A percentile compares a stretch with the other conserved stretches of the same genome.
phyloP scores from a whole-genome alignment of 2,888 invertebrate genomes.

The Chesias legatella region DNA sequence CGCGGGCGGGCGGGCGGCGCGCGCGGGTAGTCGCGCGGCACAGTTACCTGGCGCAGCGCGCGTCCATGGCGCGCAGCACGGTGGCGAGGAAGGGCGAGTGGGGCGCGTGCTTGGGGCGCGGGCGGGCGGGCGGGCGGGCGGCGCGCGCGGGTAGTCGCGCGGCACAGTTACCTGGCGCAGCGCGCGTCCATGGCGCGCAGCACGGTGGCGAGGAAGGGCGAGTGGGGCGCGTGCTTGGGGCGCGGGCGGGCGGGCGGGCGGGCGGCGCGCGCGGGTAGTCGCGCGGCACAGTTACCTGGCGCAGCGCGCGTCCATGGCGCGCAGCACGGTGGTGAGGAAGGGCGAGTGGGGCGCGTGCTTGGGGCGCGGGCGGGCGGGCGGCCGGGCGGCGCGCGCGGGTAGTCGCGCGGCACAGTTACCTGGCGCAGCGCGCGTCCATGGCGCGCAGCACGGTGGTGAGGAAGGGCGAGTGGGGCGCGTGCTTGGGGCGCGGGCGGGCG shows the following conservation, averaged over 20 bases:
- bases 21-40: conserved; percentile 48
- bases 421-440: too few relatives aligned
- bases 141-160: conserved; percentile 84
- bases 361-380: conserved; percentile 40
- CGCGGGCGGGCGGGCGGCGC: conserved; percentile 48
- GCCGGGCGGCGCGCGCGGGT: background rate
- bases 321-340: conserved; percentile 74
- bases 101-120: conserved; percentile 52
- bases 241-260: conserved; percentile 53
- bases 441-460: too few relatives aligned
- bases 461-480: conserved; percentile 76
- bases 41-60: conserved; percentile 85
- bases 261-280: conserved; percentile 82
- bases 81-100: conserved; percentile 83
- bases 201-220: conserved; percentile 89
- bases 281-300: conserved; percentile 89
- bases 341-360: background rate
- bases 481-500: conserved; percentile 54
- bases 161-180: conserved; percentile 92
- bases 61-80: conserved; percentile 85
- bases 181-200: conserved; percentile 95
- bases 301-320: conserved; percentile 95
- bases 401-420: too few relatives aligned
- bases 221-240: conserved; percentile 54
- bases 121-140: conserved; percentile 67